Evolutionary conservation across 2,888 invertebrate species (phyloP), one percentile per base, ranked within the genome.

Genomic region (Eumacrocentrus americanus): DNA sequence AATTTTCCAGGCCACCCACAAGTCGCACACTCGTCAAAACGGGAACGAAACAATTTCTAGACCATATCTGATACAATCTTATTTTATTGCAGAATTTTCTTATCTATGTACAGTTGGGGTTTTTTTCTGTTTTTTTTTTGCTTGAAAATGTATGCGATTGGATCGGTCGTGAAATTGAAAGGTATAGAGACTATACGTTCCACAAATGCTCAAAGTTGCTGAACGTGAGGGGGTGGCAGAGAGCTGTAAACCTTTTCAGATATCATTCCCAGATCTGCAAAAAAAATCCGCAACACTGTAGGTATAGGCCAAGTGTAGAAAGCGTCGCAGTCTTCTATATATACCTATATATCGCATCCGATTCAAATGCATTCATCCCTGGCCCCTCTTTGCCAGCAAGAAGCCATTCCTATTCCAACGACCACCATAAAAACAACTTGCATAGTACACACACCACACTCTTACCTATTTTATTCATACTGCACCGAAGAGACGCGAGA

Each of bases 351-450:
- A 46, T 6, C 22, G 23, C 22, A 52, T 37, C 23, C 12, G 22
- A 52, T 52, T 20, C 51, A 22, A 37, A 52, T 52, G 51, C 51
- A 52, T 52, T 22, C 23, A 37, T 52, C 38, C 51, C 38, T 52
- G 38, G 16, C 22, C 38, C 38, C 20, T 35, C 14, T 12, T 46
- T 44, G 61, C 68, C 68, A 73, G 66, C 67, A 72, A 73, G 63
- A 67, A 71, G 74, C 75, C 68, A 77, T 79, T 79, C 62, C 73
- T 77, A 79, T 78, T 77, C 79, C 70, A 77, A 77, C 73, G 79
- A 78, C 75, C 75, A 70, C 58, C 72, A 73, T 76, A 74, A 77
- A 77, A 74, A 72, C 68, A 71, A 73, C 70, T 70, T 47, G 38
- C 20, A 22, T 37, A 11, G 25, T 53, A 46, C 25, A 23, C 12